These are phyloP conservation scores for Clarias fuscus DNA, from an alignment of 2,797 vertebrate genomes.

Conservation along the genomic window DNA sequence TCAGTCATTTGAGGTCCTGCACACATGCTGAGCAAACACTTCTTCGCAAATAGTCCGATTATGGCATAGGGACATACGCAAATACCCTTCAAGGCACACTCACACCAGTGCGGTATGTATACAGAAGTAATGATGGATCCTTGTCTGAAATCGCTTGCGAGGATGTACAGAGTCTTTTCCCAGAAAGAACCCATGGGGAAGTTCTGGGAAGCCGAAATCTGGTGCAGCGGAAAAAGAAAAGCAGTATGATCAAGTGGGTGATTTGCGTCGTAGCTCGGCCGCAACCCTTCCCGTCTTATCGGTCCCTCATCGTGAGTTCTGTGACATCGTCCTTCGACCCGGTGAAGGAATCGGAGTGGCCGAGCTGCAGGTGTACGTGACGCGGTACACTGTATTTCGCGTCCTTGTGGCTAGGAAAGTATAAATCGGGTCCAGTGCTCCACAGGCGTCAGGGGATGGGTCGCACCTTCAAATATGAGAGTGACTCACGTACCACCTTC, in stretches of 20 bases:
- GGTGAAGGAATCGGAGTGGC: not conserved
- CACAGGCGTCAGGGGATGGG: not conserved
- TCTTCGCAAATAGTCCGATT: constrained; percentile 45
- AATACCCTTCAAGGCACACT: constrained; percentile 19
- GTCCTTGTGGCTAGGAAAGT: not conserved
- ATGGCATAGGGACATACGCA: constrained; percentile 44
- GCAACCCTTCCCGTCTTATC: constrained; percentile 41
- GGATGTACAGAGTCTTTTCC: not conserved
- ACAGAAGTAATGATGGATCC: constrained; percentile 30
- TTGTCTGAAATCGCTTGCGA: constrained; percentile 12
- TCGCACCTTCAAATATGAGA: not conserved
- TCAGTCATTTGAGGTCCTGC: constrained; percentile 29
- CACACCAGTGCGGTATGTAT: constrained; percentile 16
- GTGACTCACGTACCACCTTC: not conserved
- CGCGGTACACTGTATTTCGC: not conserved
- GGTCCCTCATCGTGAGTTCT: constrained; percentile 2
- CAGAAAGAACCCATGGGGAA: not conserved
- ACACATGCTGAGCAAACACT: constrained; percentile 42
- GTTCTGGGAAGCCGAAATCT: not conserved
- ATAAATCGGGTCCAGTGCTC: not conserved
- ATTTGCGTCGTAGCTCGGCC: constrained; percentile 59
- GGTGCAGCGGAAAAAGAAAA: constrained; percentile 43
- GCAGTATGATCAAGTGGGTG: constrained; percentile 59
- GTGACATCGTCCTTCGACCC: constrained; percentile 18
- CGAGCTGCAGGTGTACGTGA: not conserved